Conservation (phyloP, 1,140 invertebrate genomes). For the Zophobas atratus region DNA sequence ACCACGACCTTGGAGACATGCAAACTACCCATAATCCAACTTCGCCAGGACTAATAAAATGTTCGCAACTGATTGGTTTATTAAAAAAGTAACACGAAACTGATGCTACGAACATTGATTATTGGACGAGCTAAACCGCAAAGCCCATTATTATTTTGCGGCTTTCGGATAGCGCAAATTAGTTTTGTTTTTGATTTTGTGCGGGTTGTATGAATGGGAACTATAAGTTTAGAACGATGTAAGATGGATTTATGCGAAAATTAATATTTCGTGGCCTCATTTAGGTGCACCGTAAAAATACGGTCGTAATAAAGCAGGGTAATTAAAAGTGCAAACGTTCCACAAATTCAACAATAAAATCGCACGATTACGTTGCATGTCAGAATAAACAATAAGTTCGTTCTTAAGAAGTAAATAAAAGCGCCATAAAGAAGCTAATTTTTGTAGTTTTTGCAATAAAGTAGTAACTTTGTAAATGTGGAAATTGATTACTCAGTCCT, state of each 20-base stretch:
- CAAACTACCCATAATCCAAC: slow-evolving; percentile 23
- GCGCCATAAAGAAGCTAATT: too few relatives aligned
- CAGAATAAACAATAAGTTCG: not conserved
- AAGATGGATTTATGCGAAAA: not conserved
- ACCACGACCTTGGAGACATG: slow-evolving; percentile 12
- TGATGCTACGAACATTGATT: not conserved
- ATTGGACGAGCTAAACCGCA: not conserved
- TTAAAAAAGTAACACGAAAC: slow-evolving; percentile 19
- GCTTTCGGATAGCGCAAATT: not conserved
- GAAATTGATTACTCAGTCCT: too few relatives aligned
- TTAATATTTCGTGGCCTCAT: not conserved
- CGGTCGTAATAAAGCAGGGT: not conserved
- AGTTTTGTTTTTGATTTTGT: too few relatives aligned
- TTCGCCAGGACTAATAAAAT: slow-evolving; percentile 25
- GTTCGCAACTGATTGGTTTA: slow-evolving; percentile 2
- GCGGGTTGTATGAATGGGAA: too few relatives aligned
- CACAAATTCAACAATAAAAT: not conserved
- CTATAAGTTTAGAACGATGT: too few relatives aligned
- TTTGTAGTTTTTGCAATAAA: too few relatives aligned
- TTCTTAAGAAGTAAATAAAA: too few relatives aligned
- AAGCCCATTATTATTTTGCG: not conserved
- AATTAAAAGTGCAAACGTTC: not conserved
- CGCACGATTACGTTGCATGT: not conserved
- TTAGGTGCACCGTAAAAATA: not conserved
- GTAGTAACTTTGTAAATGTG: too few relatives aligned